A percentile compares a stretch with the other conserved stretches of the same genome.
Conservation (phyloP, 2,113 vertebrate species). For the Chionodraco myersi region DNA sequence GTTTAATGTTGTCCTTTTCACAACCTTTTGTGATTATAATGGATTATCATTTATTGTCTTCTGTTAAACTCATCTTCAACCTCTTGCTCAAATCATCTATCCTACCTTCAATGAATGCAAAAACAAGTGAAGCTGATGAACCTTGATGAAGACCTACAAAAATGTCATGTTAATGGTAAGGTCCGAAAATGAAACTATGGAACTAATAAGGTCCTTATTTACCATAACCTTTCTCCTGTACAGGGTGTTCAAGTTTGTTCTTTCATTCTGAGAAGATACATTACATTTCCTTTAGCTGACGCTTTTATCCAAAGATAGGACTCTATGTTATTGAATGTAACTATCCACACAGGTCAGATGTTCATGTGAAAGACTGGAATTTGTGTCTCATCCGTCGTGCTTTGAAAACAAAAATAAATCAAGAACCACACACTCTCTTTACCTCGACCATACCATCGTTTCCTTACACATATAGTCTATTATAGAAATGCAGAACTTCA, state of each 20-base stretch:
- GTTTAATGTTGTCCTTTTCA: slow-evolving; percentile 14
- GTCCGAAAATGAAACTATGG: background rate
- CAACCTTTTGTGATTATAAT: too few relatives aligned
- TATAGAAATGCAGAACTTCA: background rate
- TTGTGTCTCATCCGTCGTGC: background rate
- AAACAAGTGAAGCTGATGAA: background rate
- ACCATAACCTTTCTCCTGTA: background rate
- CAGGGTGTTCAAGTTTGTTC: too few relatives aligned
- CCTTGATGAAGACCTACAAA: background rate
- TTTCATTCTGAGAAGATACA: too few relatives aligned
- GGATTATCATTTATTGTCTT: background rate
- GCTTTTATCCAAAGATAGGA: too few relatives aligned
- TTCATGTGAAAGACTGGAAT: background rate
- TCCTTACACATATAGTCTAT: background rate
- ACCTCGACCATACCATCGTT: background rate
- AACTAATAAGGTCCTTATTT: too few relatives aligned
- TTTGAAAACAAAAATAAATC: background rate
- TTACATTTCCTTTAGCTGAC: too few relatives aligned
- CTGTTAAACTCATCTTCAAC: background rate
- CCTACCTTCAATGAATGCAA: background rate
- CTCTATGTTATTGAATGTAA: too few relatives aligned
- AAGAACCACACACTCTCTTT: background rate
- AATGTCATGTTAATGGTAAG: background rate
- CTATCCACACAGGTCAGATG: too few relatives aligned
- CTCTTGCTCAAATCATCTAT: background rate